Percentiles rank a stretch among this genome's conserved stretches.
Conservation (phyloP, 2,113 vertebrate genomes). For the Lepus timidus region DNA sequence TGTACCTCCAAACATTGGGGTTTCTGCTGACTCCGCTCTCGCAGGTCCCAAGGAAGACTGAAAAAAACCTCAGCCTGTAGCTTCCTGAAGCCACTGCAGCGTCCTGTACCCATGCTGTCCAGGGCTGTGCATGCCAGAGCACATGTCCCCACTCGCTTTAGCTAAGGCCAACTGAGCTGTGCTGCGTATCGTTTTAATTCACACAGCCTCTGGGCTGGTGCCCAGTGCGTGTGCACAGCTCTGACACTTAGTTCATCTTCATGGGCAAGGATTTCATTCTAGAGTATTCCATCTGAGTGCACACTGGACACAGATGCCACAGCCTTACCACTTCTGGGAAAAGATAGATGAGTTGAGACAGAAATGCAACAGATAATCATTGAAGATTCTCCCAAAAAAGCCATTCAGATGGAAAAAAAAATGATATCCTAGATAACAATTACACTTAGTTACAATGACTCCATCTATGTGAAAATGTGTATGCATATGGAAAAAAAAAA, state of each 20-base stretch:
- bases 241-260: not conserved
- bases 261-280: not conserved
- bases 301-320: not conserved
- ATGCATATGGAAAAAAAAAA: not conserved
- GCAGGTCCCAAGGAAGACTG: not conserved
- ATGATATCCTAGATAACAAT: not conserved
- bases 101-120: not conserved
- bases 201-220: not conserved
- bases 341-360: not conserved
- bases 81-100: too few species aligned
- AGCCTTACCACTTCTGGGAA: not conserved
- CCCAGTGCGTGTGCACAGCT: not conserved
- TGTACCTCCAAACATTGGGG: conserved; percentile 81
- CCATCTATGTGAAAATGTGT: not conserved
- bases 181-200: not conserved
- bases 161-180: too few species aligned
- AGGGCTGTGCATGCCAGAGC: not conserved
- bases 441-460: not conserved
- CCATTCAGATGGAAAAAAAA: not conserved
- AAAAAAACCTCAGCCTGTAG: not conserved
- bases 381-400: not conserved
- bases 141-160: too few species aligned
- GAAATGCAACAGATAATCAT: not conserved
- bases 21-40: conserved; percentile 29
- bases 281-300: not conserved